phyloP scores from a whole-genome alignment of 2,113 vertebrate species.

The Phylloscopus whistleri region DNA sequence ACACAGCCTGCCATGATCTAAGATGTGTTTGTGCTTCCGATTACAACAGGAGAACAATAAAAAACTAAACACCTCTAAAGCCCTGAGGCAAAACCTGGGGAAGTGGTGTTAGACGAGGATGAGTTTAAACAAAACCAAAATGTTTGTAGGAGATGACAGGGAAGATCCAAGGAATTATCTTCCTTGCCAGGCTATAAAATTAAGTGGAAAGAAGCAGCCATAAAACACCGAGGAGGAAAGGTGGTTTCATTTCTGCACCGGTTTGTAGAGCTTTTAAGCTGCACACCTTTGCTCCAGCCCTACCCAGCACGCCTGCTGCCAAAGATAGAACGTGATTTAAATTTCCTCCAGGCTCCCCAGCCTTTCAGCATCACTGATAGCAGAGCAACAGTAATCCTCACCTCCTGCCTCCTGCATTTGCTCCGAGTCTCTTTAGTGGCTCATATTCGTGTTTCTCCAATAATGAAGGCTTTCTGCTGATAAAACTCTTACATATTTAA shows the following conservation, averaged over 20 bases:
- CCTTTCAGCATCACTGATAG: slow-evolving; percentile 21
- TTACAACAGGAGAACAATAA: not conserved
- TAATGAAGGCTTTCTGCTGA: slow-evolving; percentile 47
- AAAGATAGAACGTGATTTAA: slow-evolving; percentile 42
- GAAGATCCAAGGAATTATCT: slow-evolving; percentile 9
- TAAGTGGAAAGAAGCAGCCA: not conserved
- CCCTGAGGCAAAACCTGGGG: not conserved
- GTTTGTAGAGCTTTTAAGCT: slow-evolving; percentile 25
- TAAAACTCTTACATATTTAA: slow-evolving; percentile 43
- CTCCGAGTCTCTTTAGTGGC: not conserved
- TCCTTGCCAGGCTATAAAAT: not conserved
- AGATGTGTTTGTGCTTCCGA: not conserved
- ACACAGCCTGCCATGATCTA: not conserved
- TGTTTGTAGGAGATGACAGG: not conserved
- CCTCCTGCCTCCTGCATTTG: not conserved
- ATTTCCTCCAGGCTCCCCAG: slow-evolving; percentile 11
- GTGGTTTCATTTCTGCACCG: not conserved
- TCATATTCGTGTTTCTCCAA: not conserved
- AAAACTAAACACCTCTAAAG: not conserved
- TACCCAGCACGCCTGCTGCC: not conserved
- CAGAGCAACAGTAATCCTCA: not conserved
- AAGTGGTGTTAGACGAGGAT: not conserved
- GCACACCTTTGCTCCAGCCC: not conserved
- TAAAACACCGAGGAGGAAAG: not conserved
- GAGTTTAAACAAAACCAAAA: slow-evolving; percentile 21